These are phyloP conservation scores for Diploptera punctata DNA, from an alignment of 2,888 invertebrate species.

Conservation along the genomic window DNA sequence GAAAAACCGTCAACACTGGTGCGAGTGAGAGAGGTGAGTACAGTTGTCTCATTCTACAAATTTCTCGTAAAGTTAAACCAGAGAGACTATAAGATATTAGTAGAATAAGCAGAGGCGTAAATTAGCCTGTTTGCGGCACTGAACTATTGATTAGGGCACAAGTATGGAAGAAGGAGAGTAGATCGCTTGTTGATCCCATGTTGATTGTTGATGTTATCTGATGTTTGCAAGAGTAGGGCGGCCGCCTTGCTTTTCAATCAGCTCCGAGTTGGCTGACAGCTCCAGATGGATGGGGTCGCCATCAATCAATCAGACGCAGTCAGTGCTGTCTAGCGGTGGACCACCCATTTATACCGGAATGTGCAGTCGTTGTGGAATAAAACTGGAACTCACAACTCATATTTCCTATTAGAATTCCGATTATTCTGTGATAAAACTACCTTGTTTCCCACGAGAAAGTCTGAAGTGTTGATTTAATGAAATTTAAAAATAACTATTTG, in stretches of 20 bases:
- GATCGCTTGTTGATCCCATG: slow-evolving; percentile 23
- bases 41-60: too few relatives aligned
- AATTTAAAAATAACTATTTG: too few relatives aligned
- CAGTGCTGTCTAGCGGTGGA: slow-evolving; percentile 31
- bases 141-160: not conserved
- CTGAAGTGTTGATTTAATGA: too few relatives aligned
- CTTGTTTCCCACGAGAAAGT: too few relatives aligned
- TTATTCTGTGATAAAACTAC: too few relatives aligned
- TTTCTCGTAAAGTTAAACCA: too few relatives aligned
- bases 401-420: too few relatives aligned
- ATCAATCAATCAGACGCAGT: slow-evolving; percentile 37
- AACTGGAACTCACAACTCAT: not conserved
- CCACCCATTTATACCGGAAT: slow-evolving; percentile 35
- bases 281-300: slow-evolving; percentile 35
- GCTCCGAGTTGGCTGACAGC: slow-evolving; percentile 22
- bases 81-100: too few relatives aligned
- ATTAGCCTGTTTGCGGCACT: too few relatives aligned
- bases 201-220: slow-evolving; percentile 33
- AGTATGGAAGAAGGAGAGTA: not conserved
- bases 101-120: too few relatives aligned
- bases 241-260: slow-evolving; percentile 35
- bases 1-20: too few relatives aligned
- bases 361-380: slow-evolving; percentile 19
- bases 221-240: slow-evolving; percentile 12
- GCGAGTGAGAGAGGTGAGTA: too few relatives aligned